Conservation (phyloP, 1,140 invertebrate genomes). For the Zophobas atratus region DNA sequence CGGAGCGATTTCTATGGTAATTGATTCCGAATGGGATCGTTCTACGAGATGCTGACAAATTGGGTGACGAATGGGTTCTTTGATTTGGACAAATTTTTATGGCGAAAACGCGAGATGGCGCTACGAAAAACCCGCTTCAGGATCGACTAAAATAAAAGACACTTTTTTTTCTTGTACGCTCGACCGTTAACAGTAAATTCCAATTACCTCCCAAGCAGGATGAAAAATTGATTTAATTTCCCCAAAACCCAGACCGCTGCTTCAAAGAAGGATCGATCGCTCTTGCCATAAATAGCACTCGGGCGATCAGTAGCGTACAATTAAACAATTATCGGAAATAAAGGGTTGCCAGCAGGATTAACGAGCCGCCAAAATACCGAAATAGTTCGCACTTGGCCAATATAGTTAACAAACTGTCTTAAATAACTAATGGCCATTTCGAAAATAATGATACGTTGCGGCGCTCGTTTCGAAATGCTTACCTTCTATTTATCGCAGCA, state of each 20-base stretch:
- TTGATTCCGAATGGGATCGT: neutral
- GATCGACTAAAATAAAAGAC: too few relatives aligned
- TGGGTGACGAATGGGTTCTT: too few relatives aligned
- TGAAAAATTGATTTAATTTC: constrained; percentile 17
- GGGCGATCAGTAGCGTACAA: constrained; percentile 30
- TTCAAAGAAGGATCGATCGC: neutral
- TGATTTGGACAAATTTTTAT: too few relatives aligned
- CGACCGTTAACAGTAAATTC: too few relatives aligned
- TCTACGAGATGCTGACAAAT: too few relatives aligned
- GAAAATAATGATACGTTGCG: constrained; percentile 20
- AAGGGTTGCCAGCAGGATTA: constrained; percentile 40
- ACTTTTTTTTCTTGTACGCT: too few relatives aligned
- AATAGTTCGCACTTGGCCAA: constrained; percentile 46
- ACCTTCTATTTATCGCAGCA: neutral
- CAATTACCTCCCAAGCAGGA: neutral
- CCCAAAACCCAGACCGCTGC: neutral
- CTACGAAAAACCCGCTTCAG: too few relatives aligned
- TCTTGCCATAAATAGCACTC: constrained; percentile 16
- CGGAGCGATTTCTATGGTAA: constrained; percentile 3
- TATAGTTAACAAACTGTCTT: constrained; percentile 41
- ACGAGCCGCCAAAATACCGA: constrained; percentile 36
- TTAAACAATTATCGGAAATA: constrained; percentile 48
- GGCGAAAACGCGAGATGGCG: too few relatives aligned
- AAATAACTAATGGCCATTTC: constrained; percentile 30
- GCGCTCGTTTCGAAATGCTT: constrained; percentile 3